Conservation (phyloP, 2,113 vertebrate species). For the Sinocyclocheilus anophthalmus region DNA sequence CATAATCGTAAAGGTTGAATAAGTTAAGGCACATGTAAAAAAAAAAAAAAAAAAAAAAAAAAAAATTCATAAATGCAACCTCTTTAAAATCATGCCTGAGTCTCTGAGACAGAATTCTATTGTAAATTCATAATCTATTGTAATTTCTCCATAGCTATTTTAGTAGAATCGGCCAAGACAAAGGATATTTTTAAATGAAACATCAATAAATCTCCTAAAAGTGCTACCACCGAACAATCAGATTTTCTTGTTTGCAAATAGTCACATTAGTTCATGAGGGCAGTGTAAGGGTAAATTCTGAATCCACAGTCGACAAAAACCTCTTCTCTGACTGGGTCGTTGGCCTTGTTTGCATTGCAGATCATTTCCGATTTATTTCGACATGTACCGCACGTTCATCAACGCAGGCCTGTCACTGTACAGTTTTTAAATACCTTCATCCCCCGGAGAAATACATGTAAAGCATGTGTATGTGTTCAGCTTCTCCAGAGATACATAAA, state of each 20-base stretch:
- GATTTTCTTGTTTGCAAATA: constrained; percentile 12
- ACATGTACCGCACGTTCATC: constrained; percentile 66
- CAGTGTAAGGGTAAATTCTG: not conserved
- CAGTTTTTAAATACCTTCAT: constrained; percentile 60
- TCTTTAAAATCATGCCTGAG: no score
- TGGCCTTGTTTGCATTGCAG: constrained; percentile 67
- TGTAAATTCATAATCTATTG: not conserved
- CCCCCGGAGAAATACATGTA: constrained; percentile 65
- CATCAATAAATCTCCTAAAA: not conserved
- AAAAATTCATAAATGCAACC: no score
- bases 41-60: no score
- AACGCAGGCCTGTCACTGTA: constrained; percentile 63
- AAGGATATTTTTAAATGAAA: not conserved
- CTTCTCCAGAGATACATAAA: constrained; percentile 64
- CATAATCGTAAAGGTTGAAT: not conserved
- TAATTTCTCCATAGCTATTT: not conserved
- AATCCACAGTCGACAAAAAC: constrained; percentile 11
- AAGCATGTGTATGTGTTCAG: constrained; percentile 73
- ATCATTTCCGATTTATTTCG: constrained; percentile 71
- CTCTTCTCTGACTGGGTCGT: constrained; percentile 26
- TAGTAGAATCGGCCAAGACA: not conserved
- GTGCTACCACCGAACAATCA: not conserved
- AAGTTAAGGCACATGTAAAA: not conserved
- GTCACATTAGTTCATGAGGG: not conserved
- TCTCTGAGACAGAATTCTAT: no score